A percentile compares a stretch with the other conserved stretches of the same genome.
These are phyloP conservation scores for Gonatopus flavifemur DNA, from an alignment of 1,140 invertebrate genomes.

Conservation along the genomic window DNA sequence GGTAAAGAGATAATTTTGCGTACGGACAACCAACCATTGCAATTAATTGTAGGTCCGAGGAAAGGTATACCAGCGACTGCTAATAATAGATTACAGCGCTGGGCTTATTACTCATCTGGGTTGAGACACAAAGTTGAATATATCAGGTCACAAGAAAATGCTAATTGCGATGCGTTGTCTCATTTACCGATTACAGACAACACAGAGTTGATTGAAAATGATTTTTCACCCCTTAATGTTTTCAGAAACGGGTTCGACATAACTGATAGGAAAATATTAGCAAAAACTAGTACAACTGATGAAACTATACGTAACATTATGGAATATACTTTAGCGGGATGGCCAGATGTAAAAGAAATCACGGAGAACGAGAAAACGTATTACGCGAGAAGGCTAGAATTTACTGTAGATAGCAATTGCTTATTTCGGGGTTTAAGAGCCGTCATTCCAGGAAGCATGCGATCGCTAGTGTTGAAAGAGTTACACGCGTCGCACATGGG, in stretches of 20 bases:
- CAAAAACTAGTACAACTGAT: background rate
- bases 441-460: conserved; percentile 34
- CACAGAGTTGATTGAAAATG: background rate
- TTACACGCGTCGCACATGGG: conserved; percentile 51
- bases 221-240: background rate
- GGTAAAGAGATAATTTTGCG: conserved; percentile 8
- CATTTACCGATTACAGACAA: background rate
- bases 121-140: background rate
- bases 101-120: background rate
- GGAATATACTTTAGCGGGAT: conserved; percentile 20
- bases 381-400: background rate
- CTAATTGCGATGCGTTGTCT: conserved; percentile 4
- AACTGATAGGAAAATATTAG: background rate
- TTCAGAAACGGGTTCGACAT: background rate
- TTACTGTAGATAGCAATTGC: conserved; percentile 11
- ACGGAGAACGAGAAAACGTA: conserved; percentile 24
- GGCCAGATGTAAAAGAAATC: conserved; percentile 50
- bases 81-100: background rate
- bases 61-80: conserved; percentile 10
- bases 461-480: conserved; percentile 28
- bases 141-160: background rate
- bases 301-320: background rate
- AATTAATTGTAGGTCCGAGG: conserved; percentile 9
- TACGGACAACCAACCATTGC: conserved; percentile 8
- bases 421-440: conserved; percentile 35